phyloP scores from a whole-genome alignment of 2,113 vertebrate genomes.

The Machaerirhynchus nigripectus region DNA sequence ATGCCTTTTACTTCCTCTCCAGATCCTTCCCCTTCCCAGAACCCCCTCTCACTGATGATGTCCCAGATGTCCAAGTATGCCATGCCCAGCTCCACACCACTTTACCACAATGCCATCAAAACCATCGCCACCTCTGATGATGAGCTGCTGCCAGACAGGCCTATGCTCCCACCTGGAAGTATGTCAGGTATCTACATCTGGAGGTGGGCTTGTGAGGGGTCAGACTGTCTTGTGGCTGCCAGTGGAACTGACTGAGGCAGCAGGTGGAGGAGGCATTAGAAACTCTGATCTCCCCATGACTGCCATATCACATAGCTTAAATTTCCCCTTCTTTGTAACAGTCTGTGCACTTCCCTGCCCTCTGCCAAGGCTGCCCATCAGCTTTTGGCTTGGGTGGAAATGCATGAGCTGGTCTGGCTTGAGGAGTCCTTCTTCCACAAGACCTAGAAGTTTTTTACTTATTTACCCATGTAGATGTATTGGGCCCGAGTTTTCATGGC shows the following conservation, averaged over 20 bases:
- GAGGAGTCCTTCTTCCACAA: background rate
- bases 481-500: background rate
- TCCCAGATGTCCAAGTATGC: constrained; percentile 99
- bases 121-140: constrained; percentile 97
- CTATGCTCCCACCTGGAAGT: constrained; percentile 85
- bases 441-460: background rate
- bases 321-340: background rate
- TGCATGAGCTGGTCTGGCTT: background rate
- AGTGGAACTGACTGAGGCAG: background rate
- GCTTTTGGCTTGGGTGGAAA: background rate
- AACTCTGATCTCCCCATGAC: background rate
- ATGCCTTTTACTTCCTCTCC: constrained; percentile 90
- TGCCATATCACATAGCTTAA: background rate
- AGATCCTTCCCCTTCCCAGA: constrained; percentile 86
- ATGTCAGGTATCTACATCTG: constrained; percentile 77
- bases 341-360: background rate
- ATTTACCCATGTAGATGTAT: fast-evolving
- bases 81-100: constrained; percentile 95
- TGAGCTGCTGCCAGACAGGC: constrained; percentile 89
- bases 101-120: constrained; percentile 99
- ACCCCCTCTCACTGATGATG: constrained; percentile 96
- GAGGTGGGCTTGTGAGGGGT: background rate
- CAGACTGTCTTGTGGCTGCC: background rate
- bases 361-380: background rate
- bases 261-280: background rate